Percentiles rank a stretch among this genome's conserved stretches.
These are phyloP conservation scores for Xiphias gladius DNA, from an alignment of 2,113 vertebrate species.

Conservation along the genomic window DNA sequence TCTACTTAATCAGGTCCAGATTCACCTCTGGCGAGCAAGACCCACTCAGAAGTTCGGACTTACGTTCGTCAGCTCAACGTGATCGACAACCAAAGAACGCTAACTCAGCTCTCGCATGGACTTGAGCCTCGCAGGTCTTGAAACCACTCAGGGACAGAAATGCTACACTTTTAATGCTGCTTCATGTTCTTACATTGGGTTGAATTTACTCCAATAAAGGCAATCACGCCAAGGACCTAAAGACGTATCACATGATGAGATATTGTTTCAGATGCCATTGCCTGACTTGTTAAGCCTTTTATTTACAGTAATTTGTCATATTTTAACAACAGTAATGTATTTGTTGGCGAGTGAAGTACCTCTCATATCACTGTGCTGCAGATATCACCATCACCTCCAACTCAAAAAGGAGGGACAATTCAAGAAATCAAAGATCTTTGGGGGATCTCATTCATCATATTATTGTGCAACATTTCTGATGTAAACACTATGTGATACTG, in stretches of 20 bases:
- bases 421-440: conserved; percentile 28
- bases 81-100: conserved; percentile 98
- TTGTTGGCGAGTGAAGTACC: conserved; percentile 51
- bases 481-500: conserved; percentile 48
- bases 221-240: conserved; percentile 51
- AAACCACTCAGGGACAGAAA: conserved; percentile 75
- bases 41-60: conserved; percentile 93
- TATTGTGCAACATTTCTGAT: conserved; percentile 49
- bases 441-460: conserved; percentile 45
- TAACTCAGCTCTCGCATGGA: conserved; percentile 96
- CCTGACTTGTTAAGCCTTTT: conserved; percentile 57
- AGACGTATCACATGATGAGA: conserved; percentile 50
- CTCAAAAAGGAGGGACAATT: conserved; percentile 42
- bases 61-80: conserved; percentile 95
- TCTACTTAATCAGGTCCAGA: conserved; percentile 87
- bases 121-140: conserved; percentile 94
- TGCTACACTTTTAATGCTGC: conserved; percentile 76
- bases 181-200: conserved; percentile 58
- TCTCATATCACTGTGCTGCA: conserved; percentile 63
- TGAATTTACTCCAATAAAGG: conserved; percentile 44
- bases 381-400: conserved; percentile 51
- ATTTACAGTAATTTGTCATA: conserved; percentile 56
- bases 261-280: conserved; percentile 50
- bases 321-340: conserved; percentile 58
- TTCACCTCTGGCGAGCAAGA: conserved; percentile 91